Evolutionary conservation across 2,888 invertebrate genomes (phyloP), one percentile per base, ranked within the genome.

Genomic region (Priocnemis perturbator): DNA sequence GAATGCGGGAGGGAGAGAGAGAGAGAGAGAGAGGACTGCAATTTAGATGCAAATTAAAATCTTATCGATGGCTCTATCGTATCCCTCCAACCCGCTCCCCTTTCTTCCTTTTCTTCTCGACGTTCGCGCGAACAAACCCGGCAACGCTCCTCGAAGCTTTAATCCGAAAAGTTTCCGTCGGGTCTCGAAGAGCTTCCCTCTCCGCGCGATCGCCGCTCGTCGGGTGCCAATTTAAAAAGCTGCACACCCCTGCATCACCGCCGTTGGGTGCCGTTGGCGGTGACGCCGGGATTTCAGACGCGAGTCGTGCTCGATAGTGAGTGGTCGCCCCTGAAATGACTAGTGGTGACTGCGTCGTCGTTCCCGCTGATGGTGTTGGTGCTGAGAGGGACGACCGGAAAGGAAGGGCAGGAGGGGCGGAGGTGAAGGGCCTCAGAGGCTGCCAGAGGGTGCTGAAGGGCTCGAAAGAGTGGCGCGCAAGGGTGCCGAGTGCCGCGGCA

Each of bases 401-500:
- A 59, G 55, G 60, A 45, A 57, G 52, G 60, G 55, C 58, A 57
- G 52, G 60, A 56, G 37, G 53, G 71, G 69, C 57, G 78, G 70
- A 78, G 74, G 70, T 74, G 78, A 81, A 77, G 78, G 81, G 75
- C 72, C 75, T 72, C 60, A 63, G 60, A 64, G 60, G 71, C 66
- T 70, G 79, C 64, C 60, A 70, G 73, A 76, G 81, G 71, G 71
- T 73, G 77, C 67, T 69, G 77, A 77, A 78, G 81, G 70, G 74
- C 67, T 81, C 69, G 60, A 76, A 72, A 81, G 81, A 77, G 78
- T 74, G 81, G 81, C 72, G 74, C 63, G 70, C 69, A 58, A 72
- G 80, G 81, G 81, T 73, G 79, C 73, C 82, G 83, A 83, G 83
- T 85, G 84, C 85, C 82, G 82, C 82, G 81, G 79, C 85, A 84